Evolutionary conservation across 1,140 invertebrate genomes (phyloP).

Genomic region (Magallana angulata): DNA sequence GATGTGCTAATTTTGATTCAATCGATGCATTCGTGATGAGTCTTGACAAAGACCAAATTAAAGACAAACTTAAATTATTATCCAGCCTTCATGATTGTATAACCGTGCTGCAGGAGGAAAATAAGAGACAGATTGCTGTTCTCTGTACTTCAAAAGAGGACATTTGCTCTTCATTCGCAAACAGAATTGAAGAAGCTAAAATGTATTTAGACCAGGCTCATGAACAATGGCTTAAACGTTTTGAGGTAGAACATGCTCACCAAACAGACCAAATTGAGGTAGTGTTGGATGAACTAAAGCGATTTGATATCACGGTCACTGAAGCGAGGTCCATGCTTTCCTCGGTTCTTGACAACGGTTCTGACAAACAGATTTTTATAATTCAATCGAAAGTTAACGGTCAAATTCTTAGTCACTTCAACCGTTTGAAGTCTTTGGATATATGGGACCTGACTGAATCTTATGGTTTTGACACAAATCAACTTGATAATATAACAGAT

Average conservation of each 20-base stretch:
- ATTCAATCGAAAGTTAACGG: no score
- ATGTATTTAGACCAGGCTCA: background rate
- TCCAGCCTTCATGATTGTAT: background rate
- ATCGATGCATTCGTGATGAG: background rate
- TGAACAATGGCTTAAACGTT: background rate
- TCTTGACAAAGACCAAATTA: background rate
- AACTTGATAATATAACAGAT: no score
- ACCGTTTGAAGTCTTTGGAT: no score
- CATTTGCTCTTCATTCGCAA: background rate
- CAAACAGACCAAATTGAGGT: background rate
- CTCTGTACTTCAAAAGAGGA: background rate
- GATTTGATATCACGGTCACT: no score
- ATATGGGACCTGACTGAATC: no score
- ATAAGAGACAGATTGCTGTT: background rate
- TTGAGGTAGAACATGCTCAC: background rate
- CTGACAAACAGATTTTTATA: no score
- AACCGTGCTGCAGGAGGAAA: background rate
- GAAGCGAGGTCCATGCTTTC: no score
- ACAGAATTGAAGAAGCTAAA: background rate
- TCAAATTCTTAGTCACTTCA: no score
- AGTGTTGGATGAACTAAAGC: no score
- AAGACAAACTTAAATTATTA: background rate
- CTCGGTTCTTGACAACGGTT: no score
- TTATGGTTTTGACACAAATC: no score
- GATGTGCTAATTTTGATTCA: background rate